Percentiles rank a stretch among this genome's conserved stretches.
phyloP scores from a whole-genome alignment of 2,888 invertebrate species.

The Thecophora atra region DNA sequence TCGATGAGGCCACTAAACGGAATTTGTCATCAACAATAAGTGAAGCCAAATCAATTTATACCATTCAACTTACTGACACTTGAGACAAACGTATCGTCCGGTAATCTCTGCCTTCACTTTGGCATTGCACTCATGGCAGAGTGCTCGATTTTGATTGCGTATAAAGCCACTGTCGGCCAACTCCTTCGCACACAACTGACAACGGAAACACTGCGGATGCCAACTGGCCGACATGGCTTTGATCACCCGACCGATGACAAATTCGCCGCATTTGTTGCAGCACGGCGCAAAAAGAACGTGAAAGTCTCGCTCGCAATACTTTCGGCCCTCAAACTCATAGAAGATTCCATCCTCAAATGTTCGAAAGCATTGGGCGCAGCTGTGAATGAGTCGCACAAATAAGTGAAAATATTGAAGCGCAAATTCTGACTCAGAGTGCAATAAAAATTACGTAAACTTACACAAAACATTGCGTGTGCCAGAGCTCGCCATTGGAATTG shows the following conservation, averaged over 20 bases:
- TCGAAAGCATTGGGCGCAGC: conserved; percentile 98
- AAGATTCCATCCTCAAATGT: conserved; percentile 97
- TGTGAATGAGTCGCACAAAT: conserved; percentile 59
- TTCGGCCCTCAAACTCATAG: conserved; percentile 98
- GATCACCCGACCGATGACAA: conserved; percentile 98
- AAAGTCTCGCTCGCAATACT: conserved; percentile 99
- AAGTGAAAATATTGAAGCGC: conserved; percentile 1
- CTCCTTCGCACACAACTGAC: conserved; percentile 90
- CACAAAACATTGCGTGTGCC: conserved; percentile 99
- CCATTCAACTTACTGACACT: conserved; percentile 87
- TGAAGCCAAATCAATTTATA: background rate
- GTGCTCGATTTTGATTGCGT: conserved; percentile 81
- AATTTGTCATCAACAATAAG: background rate
- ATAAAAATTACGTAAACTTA: conserved; percentile 69
- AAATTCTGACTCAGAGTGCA: background rate
- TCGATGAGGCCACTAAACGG: conserved; percentile 83
- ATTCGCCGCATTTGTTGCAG: conserved; percentile 89
- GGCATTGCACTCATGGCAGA: conserved; percentile 97
- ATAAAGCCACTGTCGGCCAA: conserved; percentile 98
- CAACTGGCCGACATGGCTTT: conserved; percentile 99
- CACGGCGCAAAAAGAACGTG: conserved; percentile 96
- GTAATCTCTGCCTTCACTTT: conserved; percentile 93
- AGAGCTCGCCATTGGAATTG: conserved; percentile 97
- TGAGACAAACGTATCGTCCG: conserved; percentile 97
- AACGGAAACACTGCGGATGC: conserved; percentile 98